A percentile compares a stretch with the other conserved stretches of the same genome.
These are phyloP conservation scores for Forpus xanthops DNA, from an alignment of 2,797 vertebrate genomes.

Conservation along the genomic window DNA sequence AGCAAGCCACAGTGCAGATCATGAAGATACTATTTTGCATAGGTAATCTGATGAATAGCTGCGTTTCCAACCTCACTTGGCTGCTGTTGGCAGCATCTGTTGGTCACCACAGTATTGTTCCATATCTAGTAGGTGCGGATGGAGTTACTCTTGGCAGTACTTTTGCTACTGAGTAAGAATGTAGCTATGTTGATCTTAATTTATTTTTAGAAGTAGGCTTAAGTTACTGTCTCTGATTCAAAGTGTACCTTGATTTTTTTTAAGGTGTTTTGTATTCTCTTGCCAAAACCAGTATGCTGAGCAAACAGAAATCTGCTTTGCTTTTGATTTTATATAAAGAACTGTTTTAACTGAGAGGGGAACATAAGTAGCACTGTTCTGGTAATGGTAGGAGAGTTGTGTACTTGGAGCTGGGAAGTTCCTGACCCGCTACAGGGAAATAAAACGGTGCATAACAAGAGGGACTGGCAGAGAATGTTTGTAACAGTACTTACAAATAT, in stretches of 20 bases:
- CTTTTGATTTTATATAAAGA: background rate
- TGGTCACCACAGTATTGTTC: slow-evolving; percentile 23
- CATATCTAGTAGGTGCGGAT: slow-evolving; percentile 7
- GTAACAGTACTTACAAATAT: background rate
- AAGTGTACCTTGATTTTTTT: background rate
- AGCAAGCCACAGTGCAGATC: background rate
- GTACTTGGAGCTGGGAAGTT: background rate
- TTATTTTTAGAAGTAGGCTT: slow-evolving; percentile 69
- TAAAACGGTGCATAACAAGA: background rate
- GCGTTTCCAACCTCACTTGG: background rate
- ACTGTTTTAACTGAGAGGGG: background rate
- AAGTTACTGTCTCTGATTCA: background rate
- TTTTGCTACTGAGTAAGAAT: slow-evolving; percentile 1
- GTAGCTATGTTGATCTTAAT: slow-evolving; percentile 44
- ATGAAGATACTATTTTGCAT: background rate
- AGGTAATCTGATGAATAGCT: background rate
- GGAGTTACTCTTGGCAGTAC: slow-evolving; percentile 48
- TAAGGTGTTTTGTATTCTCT: background rate
- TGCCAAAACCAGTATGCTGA: background rate
- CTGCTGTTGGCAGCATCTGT: background rate
- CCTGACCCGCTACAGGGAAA: background rate
- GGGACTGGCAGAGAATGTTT: background rate
- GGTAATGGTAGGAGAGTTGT: background rate
- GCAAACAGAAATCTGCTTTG: background rate
- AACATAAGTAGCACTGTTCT: background rate